Evolutionary conservation across 1,140 invertebrate species (phyloP).

Genomic region (Apis cerana): DNA sequence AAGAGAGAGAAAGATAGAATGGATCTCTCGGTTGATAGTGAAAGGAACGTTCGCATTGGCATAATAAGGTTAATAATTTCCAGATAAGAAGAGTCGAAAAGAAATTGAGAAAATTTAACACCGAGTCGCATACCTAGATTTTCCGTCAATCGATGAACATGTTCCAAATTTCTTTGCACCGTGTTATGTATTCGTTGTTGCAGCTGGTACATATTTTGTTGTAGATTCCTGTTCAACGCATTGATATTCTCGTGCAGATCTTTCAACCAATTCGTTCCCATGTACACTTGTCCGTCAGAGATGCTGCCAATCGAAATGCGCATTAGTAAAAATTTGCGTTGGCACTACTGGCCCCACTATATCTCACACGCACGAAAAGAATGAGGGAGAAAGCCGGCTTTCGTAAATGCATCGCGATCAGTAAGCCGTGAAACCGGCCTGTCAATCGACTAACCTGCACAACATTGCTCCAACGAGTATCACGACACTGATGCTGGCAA

Average conservation of each 20-base stretch:
- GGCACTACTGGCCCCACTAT: neutral
- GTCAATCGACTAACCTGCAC: constrained; percentile 39
- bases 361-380: neutral
- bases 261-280: constrained; percentile 23
- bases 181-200: constrained; percentile 39
- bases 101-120: neutral
- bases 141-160: neutral
- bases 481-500: neutral
- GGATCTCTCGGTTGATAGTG: constrained; percentile 48
- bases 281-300: constrained; percentile 4
- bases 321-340: neutral
- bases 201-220: constrained; percentile 32
- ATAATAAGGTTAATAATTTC: constrained; percentile 20
- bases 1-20: neutral
- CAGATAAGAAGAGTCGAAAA: neutral
- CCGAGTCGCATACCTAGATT: neutral
- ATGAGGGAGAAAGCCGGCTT: neutral
- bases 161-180: constrained; percentile 9
- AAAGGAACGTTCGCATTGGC: constrained; percentile 43
- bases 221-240: constrained; percentile 37
- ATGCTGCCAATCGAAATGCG: constrained; percentile 19
- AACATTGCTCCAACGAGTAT: neutral
- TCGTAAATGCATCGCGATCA: neutral
- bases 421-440: too few relatives aligned
- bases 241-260: constrained; percentile 38